A percentile compares a stretch with the other conserved stretches of the same genome.
These are phyloP conservation scores for Bubalus kerabau DNA, from an alignment of 2,113 vertebrate species.

Conservation along the genomic window DNA sequence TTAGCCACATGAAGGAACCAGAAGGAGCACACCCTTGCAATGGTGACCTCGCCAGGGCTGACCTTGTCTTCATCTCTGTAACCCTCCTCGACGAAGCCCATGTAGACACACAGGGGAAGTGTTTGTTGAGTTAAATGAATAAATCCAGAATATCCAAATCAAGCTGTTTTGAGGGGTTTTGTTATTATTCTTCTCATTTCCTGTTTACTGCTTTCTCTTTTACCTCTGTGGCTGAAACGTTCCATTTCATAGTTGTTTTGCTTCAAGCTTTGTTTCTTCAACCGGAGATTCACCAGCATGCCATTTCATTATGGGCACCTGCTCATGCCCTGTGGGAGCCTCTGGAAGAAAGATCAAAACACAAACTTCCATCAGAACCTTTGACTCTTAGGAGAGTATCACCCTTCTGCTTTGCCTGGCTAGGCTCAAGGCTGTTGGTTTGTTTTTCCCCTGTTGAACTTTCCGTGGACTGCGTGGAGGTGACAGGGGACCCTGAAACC, in stretches of 20 bases:
- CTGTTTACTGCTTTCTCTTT: background rate
- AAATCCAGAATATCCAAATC: background rate
- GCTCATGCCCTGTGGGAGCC: background rate
- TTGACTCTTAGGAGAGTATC: background rate
- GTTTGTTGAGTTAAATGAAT: background rate
- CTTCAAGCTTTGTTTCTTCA: background rate
- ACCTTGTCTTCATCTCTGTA: background rate
- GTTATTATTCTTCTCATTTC: background rate
- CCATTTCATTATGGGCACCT: background rate
- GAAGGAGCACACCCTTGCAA: background rate
- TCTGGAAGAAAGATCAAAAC: background rate
- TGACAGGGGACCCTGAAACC: background rate
- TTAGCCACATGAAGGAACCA: background rate
- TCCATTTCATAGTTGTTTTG: background rate
- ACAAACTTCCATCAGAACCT: background rate
- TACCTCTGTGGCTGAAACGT: background rate
- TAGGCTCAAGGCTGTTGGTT: background rate
- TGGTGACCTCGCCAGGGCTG: rapidly evolving
- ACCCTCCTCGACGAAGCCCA: rapidly evolving
- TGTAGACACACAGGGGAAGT: rapidly evolving
- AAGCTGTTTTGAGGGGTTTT: background rate
- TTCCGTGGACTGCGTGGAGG: background rate
- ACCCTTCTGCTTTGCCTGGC: background rate
- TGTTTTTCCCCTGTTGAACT: background rate
- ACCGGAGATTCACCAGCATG: background rate